Conservation (phyloP, 2,888 invertebrate species). For the Biston stratarius region DNA sequence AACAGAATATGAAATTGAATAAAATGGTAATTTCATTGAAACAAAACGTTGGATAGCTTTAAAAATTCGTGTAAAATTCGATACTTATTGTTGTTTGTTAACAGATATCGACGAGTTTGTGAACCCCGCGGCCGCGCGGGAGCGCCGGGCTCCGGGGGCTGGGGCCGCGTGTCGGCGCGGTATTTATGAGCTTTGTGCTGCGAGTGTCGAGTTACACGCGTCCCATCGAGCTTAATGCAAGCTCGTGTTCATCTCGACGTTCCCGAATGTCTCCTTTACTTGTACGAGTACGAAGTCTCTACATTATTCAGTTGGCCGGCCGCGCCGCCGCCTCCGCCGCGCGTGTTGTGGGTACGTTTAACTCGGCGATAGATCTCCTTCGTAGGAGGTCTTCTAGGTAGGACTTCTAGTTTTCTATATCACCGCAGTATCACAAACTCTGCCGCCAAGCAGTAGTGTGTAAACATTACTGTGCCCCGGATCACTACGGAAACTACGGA, state of each 20-base stretch:
- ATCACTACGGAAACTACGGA: no score
- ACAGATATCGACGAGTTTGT: constrained; percentile 13
- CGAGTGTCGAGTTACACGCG: neutral
- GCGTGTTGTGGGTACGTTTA: no score
- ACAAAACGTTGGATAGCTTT: neutral
- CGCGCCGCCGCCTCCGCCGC: no score
- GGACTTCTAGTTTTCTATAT: no score
- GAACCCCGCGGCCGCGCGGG: constrained; percentile 7
- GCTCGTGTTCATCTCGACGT: neutral
- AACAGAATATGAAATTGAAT: constrained; percentile 2
- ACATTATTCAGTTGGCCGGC: neutral
- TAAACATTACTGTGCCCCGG: no score
- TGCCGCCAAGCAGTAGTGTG: no score
- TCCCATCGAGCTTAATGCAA: neutral
- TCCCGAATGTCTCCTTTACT: neutral
- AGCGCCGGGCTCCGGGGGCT: neutral
- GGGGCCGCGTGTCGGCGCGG: neutral
- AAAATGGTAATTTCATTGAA: neutral
- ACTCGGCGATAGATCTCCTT: no score
- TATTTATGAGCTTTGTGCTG: neutral
- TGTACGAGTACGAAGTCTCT: neutral
- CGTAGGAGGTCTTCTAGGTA: no score
- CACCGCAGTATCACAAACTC: no score
- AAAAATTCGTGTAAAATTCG: constrained; percentile 2
- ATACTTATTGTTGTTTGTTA: constrained; percentile 17